Percentiles rank a stretch among this genome's conserved stretches.
Conservation (phyloP, 1,140 invertebrate genomes). For the Rhagoletis zephyria region DNA sequence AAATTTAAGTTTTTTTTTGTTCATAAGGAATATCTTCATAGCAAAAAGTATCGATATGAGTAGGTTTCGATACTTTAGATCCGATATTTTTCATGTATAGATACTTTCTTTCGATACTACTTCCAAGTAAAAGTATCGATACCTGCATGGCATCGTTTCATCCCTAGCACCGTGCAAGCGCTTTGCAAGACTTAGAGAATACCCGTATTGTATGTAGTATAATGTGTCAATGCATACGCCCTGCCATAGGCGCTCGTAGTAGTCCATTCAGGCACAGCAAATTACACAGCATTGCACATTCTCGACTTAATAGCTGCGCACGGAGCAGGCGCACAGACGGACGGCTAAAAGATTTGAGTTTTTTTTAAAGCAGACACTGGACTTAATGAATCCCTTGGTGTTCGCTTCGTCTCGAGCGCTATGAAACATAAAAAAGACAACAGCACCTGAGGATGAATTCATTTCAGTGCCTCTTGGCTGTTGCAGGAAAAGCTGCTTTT, state of each 20-base stretch:
- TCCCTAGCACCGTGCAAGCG: no score
- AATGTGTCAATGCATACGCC: not conserved
- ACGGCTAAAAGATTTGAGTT: not conserved
- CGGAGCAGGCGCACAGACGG: not conserved
- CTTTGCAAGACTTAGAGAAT: no score
- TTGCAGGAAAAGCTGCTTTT: not conserved
- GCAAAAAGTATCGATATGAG: no score
- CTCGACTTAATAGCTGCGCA: constrained; percentile 44
- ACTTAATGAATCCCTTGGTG: constrained; percentile 11
- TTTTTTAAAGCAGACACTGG: not conserved
- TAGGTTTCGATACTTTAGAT: no score
- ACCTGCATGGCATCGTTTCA: no score
- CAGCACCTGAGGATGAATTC: not conserved
- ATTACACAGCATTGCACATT: constrained; percentile 49
- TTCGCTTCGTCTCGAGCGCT: not conserved
- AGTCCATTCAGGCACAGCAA: constrained; percentile 8
- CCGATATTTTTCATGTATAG: no score
- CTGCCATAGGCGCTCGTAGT: not conserved
- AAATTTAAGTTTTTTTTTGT: no score
- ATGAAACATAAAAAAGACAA: not conserved
- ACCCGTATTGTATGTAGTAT: no score
- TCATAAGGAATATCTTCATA: no score
- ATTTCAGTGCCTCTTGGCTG: not conserved
- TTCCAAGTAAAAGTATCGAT: no score
- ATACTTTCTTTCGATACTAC: no score